phyloP scores from a whole-genome alignment of 2,113 vertebrate species.

The Lepisosteus oculatus region DNA sequence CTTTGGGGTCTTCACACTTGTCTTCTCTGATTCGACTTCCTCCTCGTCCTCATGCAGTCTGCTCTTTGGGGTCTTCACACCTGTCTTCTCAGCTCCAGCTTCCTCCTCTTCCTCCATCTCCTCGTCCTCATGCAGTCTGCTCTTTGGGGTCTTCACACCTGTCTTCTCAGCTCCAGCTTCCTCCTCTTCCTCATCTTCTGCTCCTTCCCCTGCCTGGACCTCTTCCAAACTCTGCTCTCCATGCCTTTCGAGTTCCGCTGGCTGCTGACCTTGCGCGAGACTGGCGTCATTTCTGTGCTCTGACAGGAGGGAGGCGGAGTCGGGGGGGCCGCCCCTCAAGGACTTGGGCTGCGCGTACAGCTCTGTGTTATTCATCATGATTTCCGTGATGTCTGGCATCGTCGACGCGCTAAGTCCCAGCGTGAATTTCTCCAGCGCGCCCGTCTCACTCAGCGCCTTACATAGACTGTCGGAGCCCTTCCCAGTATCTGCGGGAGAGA shows the following conservation, averaged over 20 bases:
- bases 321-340: constrained; percentile 9
- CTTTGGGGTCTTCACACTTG: not conserved
- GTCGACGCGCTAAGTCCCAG: constrained; percentile 43
- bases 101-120: not conserved
- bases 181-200: not conserved
- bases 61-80: constrained; percentile 27
- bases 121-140: not conserved
- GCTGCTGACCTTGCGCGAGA: not conserved
- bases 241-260: no score
- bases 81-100: not conserved
- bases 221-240: no score
- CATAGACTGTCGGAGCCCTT: not conserved
- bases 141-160: constrained; percentile 25
- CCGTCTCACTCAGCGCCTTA: constrained; percentile 27
- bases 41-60: not conserved
- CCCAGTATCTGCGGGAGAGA: not conserved
- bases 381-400: constrained; percentile 41
- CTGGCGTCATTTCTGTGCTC: constrained; percentile 37
- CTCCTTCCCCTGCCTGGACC: not conserved
- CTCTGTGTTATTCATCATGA: constrained; percentile 47
- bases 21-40: not conserved
- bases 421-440: constrained; percentile 44
- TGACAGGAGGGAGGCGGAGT: constrained; percentile 18
- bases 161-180: not conserved
- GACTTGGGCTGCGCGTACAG: constrained; percentile 43